Evolutionary conservation across 2,797 vertebrate species (phyloP), one percentile per base, ranked within the genome.

Genomic region (Coccyzus lansbergi): DNA sequence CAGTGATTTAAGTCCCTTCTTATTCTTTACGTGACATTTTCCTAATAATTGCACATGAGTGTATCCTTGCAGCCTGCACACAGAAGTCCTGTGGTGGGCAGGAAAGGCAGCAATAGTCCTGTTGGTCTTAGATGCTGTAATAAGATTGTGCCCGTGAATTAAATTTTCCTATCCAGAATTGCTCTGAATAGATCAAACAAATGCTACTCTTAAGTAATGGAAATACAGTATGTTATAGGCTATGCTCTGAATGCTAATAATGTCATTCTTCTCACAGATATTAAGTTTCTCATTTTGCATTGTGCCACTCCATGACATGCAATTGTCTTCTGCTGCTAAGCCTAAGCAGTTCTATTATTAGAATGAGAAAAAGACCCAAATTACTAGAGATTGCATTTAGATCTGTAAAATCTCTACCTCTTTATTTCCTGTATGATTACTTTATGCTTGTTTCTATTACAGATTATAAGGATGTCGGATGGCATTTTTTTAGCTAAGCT

Each of bases 161-260:
- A 84, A 48, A 75, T 86, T 33, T 86, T 87, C 31, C 49, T 59
- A 53, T 64, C 12, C 53, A 86, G 68, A 78, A 84, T n/a, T 86
- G 28, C 64, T 62, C 60, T 72, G 60, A 84, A 90, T 58, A 92
- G 70, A 91, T 94, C 21, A 93, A 94, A 90, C 55, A 89, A 82
- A 90, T 62, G 40, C 55, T 76, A 15, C 38, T 81, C 31, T 86
- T 90, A 81, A 92, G 74, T 83, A 87, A 94, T 75, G 72, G 75
- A 84, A 91, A 80, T 72, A 44, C 1, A 4, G 53, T 46, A 40
- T 6, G 9, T 74, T 86, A 86, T 40, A 86, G 59, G 67, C 75
- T 88, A 51, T 78, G 76, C 67, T 95, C 48, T 93, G 91, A 93
- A 95, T 95, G 68, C 44, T 93, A 88, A 93, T 88, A 72, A 77